Evolutionary conservation across 2,113 vertebrate genomes (phyloP).

Genomic region (Stigmatopora nigra): DNA sequence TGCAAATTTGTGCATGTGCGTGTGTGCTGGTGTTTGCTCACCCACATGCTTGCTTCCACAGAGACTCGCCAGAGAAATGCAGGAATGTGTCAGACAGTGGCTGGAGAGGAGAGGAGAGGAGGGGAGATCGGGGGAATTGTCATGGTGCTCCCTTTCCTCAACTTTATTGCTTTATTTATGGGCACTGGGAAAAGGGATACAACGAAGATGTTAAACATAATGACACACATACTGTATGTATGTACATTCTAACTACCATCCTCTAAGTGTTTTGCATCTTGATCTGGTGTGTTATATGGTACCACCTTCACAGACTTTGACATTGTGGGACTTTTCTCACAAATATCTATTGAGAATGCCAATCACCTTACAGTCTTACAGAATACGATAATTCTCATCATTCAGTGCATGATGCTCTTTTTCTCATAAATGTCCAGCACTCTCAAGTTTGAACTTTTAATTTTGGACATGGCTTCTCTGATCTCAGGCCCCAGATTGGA

Average conservation of each 20-base stretch:
- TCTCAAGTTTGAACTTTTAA: background rate
- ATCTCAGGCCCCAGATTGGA: background rate
- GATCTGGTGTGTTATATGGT: background rate
- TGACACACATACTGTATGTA: background rate
- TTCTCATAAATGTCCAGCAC: no score
- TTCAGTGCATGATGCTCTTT: no score
- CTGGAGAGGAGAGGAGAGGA: conserved; percentile 29
- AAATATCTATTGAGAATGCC: background rate
- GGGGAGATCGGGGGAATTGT: conserved; percentile 35
- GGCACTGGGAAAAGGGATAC: conserved; percentile 2
- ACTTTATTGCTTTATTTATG: conserved; percentile 34
- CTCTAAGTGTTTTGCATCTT: background rate
- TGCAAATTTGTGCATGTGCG: conserved; percentile 4
- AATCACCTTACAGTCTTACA: no score
- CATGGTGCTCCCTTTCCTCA: conserved; percentile 30
- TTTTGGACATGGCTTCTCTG: no score
- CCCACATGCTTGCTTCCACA: conserved; percentile 50
- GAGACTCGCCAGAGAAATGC: conserved; percentile 57
- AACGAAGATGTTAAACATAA: conserved; percentile 16
- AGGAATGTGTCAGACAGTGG: conserved; percentile 62
- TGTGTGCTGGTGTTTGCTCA: conserved; percentile 40
- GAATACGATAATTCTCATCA: no score
- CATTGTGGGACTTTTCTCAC: background rate
- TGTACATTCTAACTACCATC: conserved; percentile 4
- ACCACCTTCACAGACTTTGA: background rate